Conservation (phyloP, 2,888 invertebrate genomes). For the Tetanocera ferruginea region DNA sequence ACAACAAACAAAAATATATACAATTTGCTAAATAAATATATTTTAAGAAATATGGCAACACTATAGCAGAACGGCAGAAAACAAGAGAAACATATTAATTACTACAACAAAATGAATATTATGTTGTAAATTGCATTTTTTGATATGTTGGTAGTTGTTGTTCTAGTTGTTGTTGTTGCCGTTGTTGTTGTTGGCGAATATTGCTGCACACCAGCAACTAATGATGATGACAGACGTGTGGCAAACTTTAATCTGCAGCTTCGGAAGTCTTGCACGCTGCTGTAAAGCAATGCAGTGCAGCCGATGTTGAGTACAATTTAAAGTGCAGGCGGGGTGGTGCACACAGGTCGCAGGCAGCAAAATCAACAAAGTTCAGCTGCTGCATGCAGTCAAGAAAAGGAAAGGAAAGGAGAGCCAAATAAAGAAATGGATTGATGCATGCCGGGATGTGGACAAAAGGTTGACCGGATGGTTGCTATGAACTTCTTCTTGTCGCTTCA, state of each 20-base stretch:
- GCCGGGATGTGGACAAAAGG: neutral
- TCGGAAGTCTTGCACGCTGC: conserved; percentile 4
- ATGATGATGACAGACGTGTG: conserved; percentile 18
- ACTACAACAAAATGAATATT: neutral
- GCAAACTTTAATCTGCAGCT: conserved; percentile 16
- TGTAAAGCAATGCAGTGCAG: neutral
- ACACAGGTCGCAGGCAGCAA: neutral
- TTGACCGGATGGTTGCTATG: conserved; percentile 3
- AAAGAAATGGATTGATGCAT: neutral
- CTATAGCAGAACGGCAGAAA: neutral
- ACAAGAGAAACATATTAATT: conserved; percentile 5
- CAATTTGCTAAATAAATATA: no score
- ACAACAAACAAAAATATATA: no score
- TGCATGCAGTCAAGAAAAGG: neutral
- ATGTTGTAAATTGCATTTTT: neutral
- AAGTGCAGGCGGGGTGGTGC: neutral
- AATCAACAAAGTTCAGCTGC: neutral
- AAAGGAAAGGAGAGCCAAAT: neutral
- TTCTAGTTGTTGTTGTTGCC: conserved; percentile 7
- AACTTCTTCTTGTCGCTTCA: neutral
- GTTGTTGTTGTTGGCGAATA: neutral
- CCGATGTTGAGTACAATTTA: neutral
- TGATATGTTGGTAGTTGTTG: neutral
- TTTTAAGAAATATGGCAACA: neutral
- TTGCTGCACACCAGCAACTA: neutral